These are phyloP conservation scores for Lindbergichthys nudifrons DNA, from an alignment of 2,797 vertebrate genomes.

Conservation along the genomic window DNA sequence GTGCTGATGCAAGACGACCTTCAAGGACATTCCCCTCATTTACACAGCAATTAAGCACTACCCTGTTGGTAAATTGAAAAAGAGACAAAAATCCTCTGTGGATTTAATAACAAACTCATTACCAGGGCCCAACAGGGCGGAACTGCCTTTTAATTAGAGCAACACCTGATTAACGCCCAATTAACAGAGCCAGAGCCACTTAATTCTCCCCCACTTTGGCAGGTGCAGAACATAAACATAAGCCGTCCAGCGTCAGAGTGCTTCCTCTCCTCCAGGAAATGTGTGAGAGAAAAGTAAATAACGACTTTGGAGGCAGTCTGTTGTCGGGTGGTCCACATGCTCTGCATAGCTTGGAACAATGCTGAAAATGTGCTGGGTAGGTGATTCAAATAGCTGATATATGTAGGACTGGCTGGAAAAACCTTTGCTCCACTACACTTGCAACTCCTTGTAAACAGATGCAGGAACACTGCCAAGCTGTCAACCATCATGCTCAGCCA, in stretches of 20 bases:
- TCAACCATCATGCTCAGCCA: background rate
- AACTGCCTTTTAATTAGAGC: conserved; percentile 89
- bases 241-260: conserved; percentile 63
- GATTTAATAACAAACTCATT: conserved; percentile 89
- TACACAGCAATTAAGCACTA: conserved; percentile 84
- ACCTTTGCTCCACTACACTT: conserved; percentile 38
- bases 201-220: conserved; percentile 81
- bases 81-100: conserved; percentile 82
- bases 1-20: conserved; percentile 75
- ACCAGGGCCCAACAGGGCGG: conserved; percentile 83
- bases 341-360: conserved; percentile 31
- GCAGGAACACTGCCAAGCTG: conserved; percentile 34
- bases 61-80: conserved; percentile 85
- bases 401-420: conserved; percentile 39
- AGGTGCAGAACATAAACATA: conserved; percentile 78
- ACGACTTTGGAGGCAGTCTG: conserved; percentile 61
- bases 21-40: conserved; percentile 83
- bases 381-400: conserved; percentile 42
- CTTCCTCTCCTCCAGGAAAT: conserved; percentile 63
- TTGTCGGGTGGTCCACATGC: conserved; percentile 61
- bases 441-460: conserved; percentile 36
- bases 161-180: conserved; percentile 88
- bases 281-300: conserved; percentile 71
- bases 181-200: conserved; percentile 83
- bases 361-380: conserved; percentile 15